These are phyloP conservation scores for Lepidurus apus DNA, from an alignment of 1,140 invertebrate genomes.

Conservation along the genomic window DNA sequence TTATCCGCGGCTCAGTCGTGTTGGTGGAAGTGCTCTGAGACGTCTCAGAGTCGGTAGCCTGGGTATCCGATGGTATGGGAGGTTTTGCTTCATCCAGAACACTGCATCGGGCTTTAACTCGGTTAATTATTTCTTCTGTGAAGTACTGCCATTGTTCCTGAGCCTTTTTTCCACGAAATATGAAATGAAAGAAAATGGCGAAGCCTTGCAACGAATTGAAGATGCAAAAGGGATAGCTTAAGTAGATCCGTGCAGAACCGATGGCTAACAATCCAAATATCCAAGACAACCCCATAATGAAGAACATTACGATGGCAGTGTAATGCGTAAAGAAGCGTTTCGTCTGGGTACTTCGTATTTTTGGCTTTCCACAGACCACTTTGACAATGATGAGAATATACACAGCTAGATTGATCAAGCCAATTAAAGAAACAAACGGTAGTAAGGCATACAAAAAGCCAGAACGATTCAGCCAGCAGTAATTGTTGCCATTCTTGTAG, in stretches of 20 bases:
- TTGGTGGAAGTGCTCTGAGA: too few relatives aligned
- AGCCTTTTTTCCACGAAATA: not conserved
- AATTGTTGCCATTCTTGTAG: too few relatives aligned
- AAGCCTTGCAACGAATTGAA: conserved; percentile 52
- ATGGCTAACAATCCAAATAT: conserved; percentile 51
- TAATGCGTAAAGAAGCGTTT: not conserved
- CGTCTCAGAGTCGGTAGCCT: too few relatives aligned
- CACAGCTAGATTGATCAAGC: too few relatives aligned
- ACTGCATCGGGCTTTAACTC: not conserved
- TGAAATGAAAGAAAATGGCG: conserved; percentile 45
- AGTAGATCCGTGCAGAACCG: conserved; percentile 46
- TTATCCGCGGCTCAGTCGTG: too few relatives aligned
- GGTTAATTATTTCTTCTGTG: not conserved
- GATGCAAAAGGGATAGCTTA: conserved; percentile 53
- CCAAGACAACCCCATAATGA: conserved; percentile 53
- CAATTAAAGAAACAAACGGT: too few relatives aligned
- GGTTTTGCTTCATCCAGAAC: not conserved
- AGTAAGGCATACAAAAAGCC: too few relatives aligned
- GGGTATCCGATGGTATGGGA: too few relatives aligned
- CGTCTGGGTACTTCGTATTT: too few relatives aligned
- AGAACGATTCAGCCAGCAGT: too few relatives aligned
- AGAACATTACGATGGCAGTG: conserved; percentile 50
- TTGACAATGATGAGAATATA: too few relatives aligned
- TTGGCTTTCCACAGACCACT: too few relatives aligned
- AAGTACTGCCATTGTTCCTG: not conserved